These are phyloP conservation scores for Euphydryas editha DNA, from an alignment of 2,888 invertebrate genomes.

Conservation along the genomic window DNA sequence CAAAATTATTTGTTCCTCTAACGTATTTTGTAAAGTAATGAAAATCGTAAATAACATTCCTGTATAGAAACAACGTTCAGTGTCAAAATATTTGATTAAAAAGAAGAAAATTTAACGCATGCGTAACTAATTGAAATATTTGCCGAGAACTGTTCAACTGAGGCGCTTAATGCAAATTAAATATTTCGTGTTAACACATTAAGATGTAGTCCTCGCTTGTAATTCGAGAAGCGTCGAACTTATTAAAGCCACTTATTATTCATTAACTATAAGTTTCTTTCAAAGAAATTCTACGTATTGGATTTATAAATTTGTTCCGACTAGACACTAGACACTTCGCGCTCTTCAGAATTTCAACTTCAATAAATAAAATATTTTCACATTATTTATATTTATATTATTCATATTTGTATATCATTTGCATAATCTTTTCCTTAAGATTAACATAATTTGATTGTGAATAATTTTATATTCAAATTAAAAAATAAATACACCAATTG, in stretches of 20 bases:
- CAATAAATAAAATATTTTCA: no score
- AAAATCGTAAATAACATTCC: not conserved
- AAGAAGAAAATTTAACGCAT: not conserved
- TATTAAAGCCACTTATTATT: slow-evolving; percentile 2
- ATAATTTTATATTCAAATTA: no score
- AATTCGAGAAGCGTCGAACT: not conserved
- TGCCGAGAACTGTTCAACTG: no score
- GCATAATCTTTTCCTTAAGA: no score
- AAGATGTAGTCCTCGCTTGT: not conserved
- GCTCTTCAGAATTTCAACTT: not conserved
- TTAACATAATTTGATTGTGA: no score
- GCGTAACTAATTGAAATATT: not conserved
- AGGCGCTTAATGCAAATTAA: not conserved
- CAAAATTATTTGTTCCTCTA: not conserved
- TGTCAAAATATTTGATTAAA: not conserved
- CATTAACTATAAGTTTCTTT: not conserved
- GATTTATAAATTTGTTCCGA: not conserved
- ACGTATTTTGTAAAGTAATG: not conserved
- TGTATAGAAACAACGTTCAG: not conserved
- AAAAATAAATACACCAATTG: no score
- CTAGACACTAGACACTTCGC: not conserved
- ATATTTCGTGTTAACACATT: not conserved
- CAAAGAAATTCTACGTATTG: not conserved
- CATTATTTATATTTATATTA: no score
- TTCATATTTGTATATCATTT: no score